phyloP scores from a whole-genome alignment of 2,113 vertebrate species.

The Limanda limanda region DNA sequence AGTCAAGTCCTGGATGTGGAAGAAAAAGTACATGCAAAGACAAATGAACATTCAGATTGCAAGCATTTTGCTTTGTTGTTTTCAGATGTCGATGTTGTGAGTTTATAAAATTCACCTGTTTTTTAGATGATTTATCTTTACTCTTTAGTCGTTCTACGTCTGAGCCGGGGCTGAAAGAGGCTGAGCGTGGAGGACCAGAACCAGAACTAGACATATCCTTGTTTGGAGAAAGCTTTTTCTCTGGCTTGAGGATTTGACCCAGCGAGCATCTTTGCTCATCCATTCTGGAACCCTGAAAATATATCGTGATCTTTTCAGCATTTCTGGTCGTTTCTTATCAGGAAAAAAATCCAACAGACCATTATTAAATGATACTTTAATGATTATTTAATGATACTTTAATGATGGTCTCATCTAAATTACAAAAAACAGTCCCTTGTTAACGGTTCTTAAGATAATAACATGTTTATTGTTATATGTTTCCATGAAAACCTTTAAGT shows the following conservation, averaged over 20 bases:
- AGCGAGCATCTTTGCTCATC: constrained; percentile 76
- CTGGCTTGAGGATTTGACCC: constrained; percentile 17
- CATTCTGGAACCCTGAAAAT: constrained; percentile 72
- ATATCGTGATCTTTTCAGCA: background rate
- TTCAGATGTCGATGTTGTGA: background rate
- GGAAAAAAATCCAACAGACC: background rate
- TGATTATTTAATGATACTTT: background rate
- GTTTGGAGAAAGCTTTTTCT: background rate
- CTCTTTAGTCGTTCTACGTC: constrained; percentile 42
- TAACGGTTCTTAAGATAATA: background rate
- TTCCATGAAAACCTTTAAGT: background rate
- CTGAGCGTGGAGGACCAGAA: constrained; percentile 41
- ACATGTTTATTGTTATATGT: background rate
- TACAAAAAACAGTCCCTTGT: background rate
- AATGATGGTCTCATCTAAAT: background rate
- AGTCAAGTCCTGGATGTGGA: constrained; percentile 26
- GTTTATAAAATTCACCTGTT: constrained; percentile 41
- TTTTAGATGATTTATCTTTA: constrained; percentile 41
- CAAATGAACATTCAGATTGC: background rate
- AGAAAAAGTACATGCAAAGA: background rate
- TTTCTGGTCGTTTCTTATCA: background rate
- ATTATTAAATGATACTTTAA: background rate
- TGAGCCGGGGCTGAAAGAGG: constrained; percentile 67
- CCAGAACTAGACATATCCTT: background rate
- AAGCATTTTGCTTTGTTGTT: background rate